Evolutionary conservation across 2,888 invertebrate species (phyloP).

Genomic region (Spilosoma lubricipeda): DNA sequence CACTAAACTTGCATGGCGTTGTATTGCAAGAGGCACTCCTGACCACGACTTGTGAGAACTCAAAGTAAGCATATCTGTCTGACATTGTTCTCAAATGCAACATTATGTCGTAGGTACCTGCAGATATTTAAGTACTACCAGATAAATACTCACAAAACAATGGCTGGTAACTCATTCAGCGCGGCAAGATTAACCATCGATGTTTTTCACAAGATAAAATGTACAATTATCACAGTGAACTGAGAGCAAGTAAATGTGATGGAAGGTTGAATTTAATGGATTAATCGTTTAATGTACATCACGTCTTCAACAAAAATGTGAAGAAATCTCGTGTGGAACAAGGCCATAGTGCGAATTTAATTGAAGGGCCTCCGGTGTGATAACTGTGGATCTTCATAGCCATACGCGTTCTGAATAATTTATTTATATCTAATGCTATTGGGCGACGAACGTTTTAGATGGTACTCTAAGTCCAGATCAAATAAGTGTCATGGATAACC

Average conservation of each 20-base stretch:
- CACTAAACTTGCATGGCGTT: not conserved
- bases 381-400: slow-evolving; percentile 23
- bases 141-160: slow-evolving; percentile 5
- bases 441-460: slow-evolving; percentile 43
- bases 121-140: not conserved
- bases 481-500: slow-evolving; percentile 43
- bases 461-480: slow-evolving; percentile 3
- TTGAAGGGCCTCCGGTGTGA: slow-evolving; percentile 27
- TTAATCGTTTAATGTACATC: slow-evolving; percentile 34
- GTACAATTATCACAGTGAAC: slow-evolving; percentile 32
- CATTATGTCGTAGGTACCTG: not conserved
- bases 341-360: slow-evolving; percentile 41
- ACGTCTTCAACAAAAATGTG: slow-evolving; percentile 32
- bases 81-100: not conserved
- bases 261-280: slow-evolving; percentile 29
- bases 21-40: not conserved
- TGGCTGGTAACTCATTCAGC: slow-evolving; percentile 29
- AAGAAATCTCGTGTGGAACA: slow-evolving; percentile 35
- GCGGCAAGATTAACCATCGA: slow-evolving; percentile 41
- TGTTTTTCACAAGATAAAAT: slow-evolving; percentile 23
- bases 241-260: slow-evolving; percentile 14
- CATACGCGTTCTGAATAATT: slow-evolving; percentile 55
- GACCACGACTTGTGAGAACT: not conserved
- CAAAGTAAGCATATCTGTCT: not conserved
- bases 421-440: slow-evolving; percentile 30